Evolutionary conservation across 2,888 invertebrate genomes (phyloP).

Genomic region (Geotrupes spiniger): DNA sequence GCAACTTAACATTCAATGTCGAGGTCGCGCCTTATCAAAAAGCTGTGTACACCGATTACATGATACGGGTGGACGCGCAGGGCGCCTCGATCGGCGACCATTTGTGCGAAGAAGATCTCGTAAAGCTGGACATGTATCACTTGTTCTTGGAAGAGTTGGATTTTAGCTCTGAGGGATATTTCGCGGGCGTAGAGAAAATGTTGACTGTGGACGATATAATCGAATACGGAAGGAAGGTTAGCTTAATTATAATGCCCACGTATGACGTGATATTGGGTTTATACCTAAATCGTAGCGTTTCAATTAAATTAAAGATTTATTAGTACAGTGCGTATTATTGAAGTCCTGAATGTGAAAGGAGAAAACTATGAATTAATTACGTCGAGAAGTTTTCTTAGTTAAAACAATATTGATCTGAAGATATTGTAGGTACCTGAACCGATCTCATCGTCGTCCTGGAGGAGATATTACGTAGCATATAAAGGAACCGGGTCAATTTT

Average conservation of each 20-base stretch:
- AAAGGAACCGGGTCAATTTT: slow-evolving; percentile 61
- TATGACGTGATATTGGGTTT: too few relatives aligned
- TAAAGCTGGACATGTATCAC: slow-evolving; percentile 57
- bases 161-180: slow-evolving; percentile 57
- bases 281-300: too few relatives aligned
- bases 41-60: slow-evolving; percentile 44
- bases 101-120: slow-evolving; percentile 47
- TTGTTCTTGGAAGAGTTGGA: slow-evolving; percentile 60
- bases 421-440: slow-evolving; percentile 10
- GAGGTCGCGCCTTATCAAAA: slow-evolving; percentile 62
- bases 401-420: background rate
- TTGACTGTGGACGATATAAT: slow-evolving; percentile 56
- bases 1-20: slow-evolving; percentile 65
- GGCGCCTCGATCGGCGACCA: slow-evolving; percentile 50
- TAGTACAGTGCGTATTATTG: too few relatives aligned
- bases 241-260: background rate
- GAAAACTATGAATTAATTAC: too few relatives aligned
- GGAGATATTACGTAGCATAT: slow-evolving; percentile 59
- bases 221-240: slow-evolving; percentile 56
- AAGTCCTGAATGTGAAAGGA: too few relatives aligned
- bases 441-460: slow-evolving; percentile 32
- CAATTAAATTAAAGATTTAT: too few relatives aligned
- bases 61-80: slow-evolving; percentile 57
- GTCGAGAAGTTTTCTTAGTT: too few relatives aligned
- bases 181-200: slow-evolving; percentile 60